A percentile compares a stretch with the other conserved stretches of the same genome.
These are phyloP conservation scores for Tamias sibiricus DNA, from an alignment of 2,113 vertebrate genomes.

Conservation along the genomic window DNA sequence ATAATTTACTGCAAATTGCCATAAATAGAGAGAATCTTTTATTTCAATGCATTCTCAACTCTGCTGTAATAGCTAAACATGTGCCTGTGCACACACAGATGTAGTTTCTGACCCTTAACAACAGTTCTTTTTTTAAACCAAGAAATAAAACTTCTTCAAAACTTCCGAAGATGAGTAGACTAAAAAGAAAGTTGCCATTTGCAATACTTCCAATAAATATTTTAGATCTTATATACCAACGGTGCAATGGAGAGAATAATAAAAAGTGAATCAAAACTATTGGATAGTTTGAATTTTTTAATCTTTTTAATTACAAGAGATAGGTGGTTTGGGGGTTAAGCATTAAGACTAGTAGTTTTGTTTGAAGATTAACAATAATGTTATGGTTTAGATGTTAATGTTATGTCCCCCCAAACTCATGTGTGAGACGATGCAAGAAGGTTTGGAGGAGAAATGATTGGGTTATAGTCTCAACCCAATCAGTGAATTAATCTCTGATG, in stretches of 20 bases:
- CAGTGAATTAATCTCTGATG: too few relatives aligned
- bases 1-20: background rate
- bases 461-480: too few relatives aligned
- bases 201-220: constrained; percentile 72
- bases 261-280: background rate
- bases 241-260: constrained; percentile 62
- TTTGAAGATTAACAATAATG: background rate
- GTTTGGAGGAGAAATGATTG: too few relatives aligned
- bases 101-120: constrained; percentile 84
- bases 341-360: background rate
- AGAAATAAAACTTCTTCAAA: constrained; percentile 84
- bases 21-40: background rate
- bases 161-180: constrained; percentile 86
- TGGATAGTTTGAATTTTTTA: background rate
- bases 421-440: too few relatives aligned
- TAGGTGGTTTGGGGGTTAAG: background rate
- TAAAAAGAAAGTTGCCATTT: constrained; percentile 87
- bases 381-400: too few relatives aligned
- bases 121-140: constrained; percentile 84
- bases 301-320: background rate
- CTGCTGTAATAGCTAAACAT: constrained; percentile 86
- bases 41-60: constrained; percentile 84
- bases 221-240: constrained; percentile 59
- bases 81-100: constrained; percentile 75
- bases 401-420: too few relatives aligned